These are phyloP conservation scores for Spilosoma lubricipeda DNA, from an alignment of 2,888 invertebrate species.

Conservation along the genomic window DNA sequence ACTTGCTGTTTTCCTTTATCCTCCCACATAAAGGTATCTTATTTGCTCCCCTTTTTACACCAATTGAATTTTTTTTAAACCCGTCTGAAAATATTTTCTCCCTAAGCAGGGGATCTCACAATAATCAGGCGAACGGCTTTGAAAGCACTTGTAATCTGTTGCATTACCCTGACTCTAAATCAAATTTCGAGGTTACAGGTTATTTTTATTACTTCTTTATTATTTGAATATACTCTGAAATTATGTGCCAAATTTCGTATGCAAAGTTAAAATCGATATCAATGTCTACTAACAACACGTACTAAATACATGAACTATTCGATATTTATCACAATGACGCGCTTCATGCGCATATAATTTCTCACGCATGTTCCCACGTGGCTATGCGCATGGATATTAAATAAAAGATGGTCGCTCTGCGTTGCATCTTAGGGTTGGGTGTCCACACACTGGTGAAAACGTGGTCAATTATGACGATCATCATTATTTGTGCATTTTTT, in stretches of 20 bases:
- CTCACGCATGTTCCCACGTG: conserved; percentile 67
- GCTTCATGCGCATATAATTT: conserved; percentile 58
- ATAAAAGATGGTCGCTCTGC: conserved; percentile 74
- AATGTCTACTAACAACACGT: conserved; percentile 43
- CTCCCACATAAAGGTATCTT: background rate
- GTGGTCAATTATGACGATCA: background rate
- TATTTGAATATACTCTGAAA: background rate
- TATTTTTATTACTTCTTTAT: no score
- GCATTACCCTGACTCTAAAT: background rate
- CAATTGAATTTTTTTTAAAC: no score
- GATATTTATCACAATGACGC: conserved; percentile 55
- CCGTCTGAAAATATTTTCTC: no score
- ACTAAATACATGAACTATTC: conserved; percentile 52
- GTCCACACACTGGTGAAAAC: background rate
- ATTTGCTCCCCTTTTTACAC: accelerated
- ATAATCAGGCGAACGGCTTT: no score
- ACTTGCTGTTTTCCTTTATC: background rate
- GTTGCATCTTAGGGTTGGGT: conserved; percentile 20
- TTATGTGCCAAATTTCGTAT: background rate
- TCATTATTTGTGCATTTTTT: background rate
- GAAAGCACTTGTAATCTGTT: no score
- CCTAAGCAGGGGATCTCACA: background rate
- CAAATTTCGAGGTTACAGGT: background rate
- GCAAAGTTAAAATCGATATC: conserved; percentile 7
- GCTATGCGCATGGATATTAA: conserved; percentile 57